Percentiles rank a stretch among this genome's conserved stretches.
phyloP scores from a whole-genome alignment of 2,113 vertebrate genomes.

The Bubalus kerabau region DNA sequence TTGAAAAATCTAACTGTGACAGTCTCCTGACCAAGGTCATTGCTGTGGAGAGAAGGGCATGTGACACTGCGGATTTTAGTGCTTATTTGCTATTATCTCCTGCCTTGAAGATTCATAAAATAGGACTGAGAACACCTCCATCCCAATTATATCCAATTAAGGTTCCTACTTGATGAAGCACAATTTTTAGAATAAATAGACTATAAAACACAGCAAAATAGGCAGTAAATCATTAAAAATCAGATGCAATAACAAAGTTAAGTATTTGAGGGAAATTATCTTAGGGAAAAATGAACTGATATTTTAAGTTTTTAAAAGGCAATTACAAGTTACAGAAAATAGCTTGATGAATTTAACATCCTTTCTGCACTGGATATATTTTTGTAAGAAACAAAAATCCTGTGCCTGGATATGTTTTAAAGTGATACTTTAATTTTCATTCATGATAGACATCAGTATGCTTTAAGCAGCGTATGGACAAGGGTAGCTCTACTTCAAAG shows the following conservation, averaged over 20 bases:
- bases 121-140: not conserved
- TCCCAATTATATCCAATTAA: conserved; percentile 9
- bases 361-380: conserved; percentile 37
- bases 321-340: conserved; percentile 50
- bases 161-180: conserved; percentile 30
- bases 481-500: conserved; percentile 76
- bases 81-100: not conserved
- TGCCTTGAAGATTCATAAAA: not conserved
- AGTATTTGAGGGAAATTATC: conserved; percentile 59
- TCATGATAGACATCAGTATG: conserved; percentile 67
- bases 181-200: conserved; percentile 52
- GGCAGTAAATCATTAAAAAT: conserved; percentile 64
- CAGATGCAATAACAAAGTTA: conserved; percentile 61
- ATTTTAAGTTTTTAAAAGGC: conserved; percentile 56
- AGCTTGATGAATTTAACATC: conserved; percentile 56
- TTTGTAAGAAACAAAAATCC: conserved; percentile 50
- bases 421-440: conserved; percentile 68
- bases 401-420: conserved; percentile 53
- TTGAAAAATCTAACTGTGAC: not conserved
- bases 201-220: conserved; percentile 43
- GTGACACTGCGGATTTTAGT: too few species aligned
- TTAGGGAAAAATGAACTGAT: conserved; percentile 44
- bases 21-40: rapidly evolving
- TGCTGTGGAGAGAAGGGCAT: not conserved
- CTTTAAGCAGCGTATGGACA: conserved; percentile 61